Percentiles rank a stretch among this genome's conserved stretches.
These are phyloP conservation scores for Buphagus erythrorhynchus DNA, from an alignment of 2,797 vertebrate genomes.

Conservation along the genomic window DNA sequence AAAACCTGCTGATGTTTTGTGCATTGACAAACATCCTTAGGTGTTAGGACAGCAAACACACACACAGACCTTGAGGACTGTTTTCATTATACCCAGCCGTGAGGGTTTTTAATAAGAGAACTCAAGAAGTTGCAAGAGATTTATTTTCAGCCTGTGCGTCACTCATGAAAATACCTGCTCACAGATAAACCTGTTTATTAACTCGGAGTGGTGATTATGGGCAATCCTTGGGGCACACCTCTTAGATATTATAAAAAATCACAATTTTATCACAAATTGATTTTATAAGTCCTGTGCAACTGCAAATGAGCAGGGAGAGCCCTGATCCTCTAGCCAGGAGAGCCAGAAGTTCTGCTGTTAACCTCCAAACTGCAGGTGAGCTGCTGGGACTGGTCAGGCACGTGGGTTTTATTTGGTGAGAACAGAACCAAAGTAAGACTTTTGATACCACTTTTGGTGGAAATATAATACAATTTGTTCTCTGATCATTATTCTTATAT, in stretches of 20 bases:
- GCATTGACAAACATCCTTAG: background rate
- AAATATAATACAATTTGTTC: background rate
- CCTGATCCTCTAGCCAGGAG: background rate
- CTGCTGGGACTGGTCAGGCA: background rate
- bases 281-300: background rate
- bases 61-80: background rate
- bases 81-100: background rate
- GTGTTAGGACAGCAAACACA: background rate
- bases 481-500: background rate
- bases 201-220: background rate
- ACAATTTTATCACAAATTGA: accelerated
- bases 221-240: background rate
- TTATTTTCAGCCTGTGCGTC: background rate
- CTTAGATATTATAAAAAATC: background rate
- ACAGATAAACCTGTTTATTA: background rate
- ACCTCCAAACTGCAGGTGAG: background rate
- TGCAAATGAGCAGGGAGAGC: background rate
- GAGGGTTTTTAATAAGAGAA: background rate
- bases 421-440: background rate
- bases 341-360: background rate
- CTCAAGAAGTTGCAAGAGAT: background rate
- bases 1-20: background rate
- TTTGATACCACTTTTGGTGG: background rate
- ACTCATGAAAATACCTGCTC: background rate
- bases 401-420: background rate